Evolutionary conservation across 2,113 vertebrate genomes (phyloP), one percentile per base, ranked within the genome.

Genomic region (Oenanthe melanoleuca): DNA sequence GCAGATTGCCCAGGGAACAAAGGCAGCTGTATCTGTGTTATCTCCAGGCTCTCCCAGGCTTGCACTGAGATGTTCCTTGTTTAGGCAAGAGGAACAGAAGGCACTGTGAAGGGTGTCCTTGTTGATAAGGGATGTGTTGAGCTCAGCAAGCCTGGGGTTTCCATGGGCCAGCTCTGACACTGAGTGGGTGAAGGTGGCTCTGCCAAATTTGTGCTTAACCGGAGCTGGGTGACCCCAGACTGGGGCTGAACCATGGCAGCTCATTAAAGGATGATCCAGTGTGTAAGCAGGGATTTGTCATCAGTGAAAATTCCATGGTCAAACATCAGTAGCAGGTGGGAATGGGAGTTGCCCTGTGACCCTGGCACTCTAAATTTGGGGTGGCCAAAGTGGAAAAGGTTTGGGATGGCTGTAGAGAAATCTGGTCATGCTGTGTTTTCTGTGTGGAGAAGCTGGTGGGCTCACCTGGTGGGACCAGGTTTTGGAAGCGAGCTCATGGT

Each of bases 1-100:
- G 89, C 82, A 80, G 37, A 33, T 92, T 94, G 57, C 71, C 80
- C 93, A 24, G 82, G 71, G 80, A 88, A 82, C 49, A 60, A 34
- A 80, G 71, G 44, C 5, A 1, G 56, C 47, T 85, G 63, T 61
- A 21, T 80, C 85, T 3, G 0, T 24, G 75, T 86, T 97, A 92
- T 95, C 96, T 88, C 69, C 3, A 0, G 75, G 79, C 44, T 83
- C 72, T 47, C 49, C 50, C 3, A 1, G 12, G 14, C 38, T 75
- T 45, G 75, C 65, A n/a, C 29, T 37, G 57, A 79, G 79, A 61
- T 33, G 75, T 80, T 91, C 73, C 67, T 93, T 38, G 8, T 88
- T 82, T 5, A 21, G 60, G 63, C 53, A 33, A 6, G 45, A 75
- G 85, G 81, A 40, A 79, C 49, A 72, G 38, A 77, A 61, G 29